Percentiles rank a stretch among this genome's conserved stretches.
Conservation (phyloP, 2,888 invertebrate species). For the Podabrus alpinus region DNA sequence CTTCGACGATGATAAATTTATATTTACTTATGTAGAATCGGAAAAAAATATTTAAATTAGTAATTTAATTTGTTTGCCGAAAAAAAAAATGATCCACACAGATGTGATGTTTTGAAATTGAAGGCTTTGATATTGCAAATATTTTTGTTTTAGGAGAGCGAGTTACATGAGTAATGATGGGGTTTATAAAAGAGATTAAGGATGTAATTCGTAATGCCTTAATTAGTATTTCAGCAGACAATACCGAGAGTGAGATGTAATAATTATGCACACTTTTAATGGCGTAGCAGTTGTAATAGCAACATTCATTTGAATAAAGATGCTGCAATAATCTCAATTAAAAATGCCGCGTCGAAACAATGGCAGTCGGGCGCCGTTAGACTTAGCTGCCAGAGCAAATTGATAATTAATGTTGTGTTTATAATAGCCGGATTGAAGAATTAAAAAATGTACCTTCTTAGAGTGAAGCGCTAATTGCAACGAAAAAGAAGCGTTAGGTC, state of each 20-base stretch:
- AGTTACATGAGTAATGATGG: constrained; percentile 42
- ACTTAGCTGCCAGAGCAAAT: constrained; percentile 44
- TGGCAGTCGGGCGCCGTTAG: constrained; percentile 41
- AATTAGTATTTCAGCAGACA: constrained; percentile 54
- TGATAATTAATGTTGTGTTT: constrained; percentile 59
- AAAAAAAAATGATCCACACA: constrained; percentile 3
- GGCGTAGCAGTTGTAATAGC: constrained; percentile 48
- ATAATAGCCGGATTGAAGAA: constrained; percentile 56
- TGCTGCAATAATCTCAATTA: constrained; percentile 58
- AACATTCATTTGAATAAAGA: constrained; percentile 55
- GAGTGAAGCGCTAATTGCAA: constrained; percentile 50
- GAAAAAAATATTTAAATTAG: not conserved
- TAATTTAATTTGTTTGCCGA: not conserved
- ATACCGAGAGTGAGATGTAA: constrained; percentile 50
- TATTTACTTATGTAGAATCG: not conserved
- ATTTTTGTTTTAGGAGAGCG: constrained; percentile 35
- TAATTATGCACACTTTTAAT: constrained; percentile 57
- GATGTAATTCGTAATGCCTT: constrained; percentile 55
- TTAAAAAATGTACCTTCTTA: constrained; percentile 56
- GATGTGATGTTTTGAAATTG: constrained; percentile 19
- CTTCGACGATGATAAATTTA: not conserved
- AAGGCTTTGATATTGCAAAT: constrained; percentile 24
- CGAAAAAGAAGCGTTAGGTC: constrained; percentile 41
- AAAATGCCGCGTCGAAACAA: constrained; percentile 56
- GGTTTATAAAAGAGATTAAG: constrained; percentile 52